Evolutionary conservation across 23 tunicate genomes (phyloP), one percentile per base, ranked within the genome.

Genomic region (Diplosoma virens): DNA sequence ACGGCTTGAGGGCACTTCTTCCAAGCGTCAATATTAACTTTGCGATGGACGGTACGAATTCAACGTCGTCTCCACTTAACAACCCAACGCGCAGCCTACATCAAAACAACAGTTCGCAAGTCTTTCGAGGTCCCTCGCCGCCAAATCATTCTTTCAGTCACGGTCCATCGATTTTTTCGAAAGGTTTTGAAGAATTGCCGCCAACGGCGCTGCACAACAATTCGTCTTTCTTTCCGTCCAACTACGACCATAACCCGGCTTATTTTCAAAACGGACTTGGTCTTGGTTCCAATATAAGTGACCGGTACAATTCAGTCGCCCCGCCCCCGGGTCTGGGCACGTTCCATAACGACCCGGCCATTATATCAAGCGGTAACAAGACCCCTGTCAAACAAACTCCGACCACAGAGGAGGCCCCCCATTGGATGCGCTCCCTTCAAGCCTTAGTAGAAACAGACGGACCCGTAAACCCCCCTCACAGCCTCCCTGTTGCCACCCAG

Each of bases 21-120:
- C 96, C 96, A 9, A 89, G 83, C 82, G 96, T 89, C 9, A 89
- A 89, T 60, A 89, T 89, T 50, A 89, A 89, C 59, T 89, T 89
- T 71, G 87, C 96, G 23, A 77, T 84, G 78, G 82, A 71, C 32
- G 52, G 59, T 25, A 32, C 45, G 29, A 30, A 20, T n/a, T 2
- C 30, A 0, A 35, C 60, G 28, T 24, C 50, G 30, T 34, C 35
- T 33, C 6, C 79, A 16, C 14, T 37, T 24, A 24, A 18, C 32
- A 25, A 30, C 18, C 26, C 37, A 16, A 31, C n/a, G 23, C 65
- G 47, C 50, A 22, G 1, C 16, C n/a, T 65, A 28, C 74, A 24
- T 1, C 66, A 52, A 14, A 22, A 32, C 33, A 32, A 71, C 34
- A 66, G 77, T 25, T 31, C 76, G 1, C 69, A 30, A 18, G 25